Evolutionary conservation across 1,140 invertebrate genomes (phyloP), one percentile per base, ranked within the genome.

Genomic region (Oscheius sp.): DNA sequence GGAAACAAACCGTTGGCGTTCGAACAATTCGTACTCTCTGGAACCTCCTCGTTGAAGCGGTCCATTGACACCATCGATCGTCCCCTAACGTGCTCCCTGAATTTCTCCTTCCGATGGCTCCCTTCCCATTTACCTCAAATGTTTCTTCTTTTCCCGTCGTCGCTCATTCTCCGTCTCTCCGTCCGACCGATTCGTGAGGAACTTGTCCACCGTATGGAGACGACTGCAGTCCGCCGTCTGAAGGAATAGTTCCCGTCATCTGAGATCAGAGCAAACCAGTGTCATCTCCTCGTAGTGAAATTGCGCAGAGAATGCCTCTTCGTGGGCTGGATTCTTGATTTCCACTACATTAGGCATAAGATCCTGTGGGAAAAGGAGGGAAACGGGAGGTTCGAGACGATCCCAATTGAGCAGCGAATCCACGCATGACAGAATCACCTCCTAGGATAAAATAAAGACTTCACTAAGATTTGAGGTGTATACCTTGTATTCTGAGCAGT

Each of bases 161-260:
- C 49, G 15, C 49, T 55, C 49, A 7, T 15, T 55, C 49, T 55
- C 49, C 4, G 49, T 55, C 49, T 55, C 49, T 23, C 49, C 49
- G 49, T 55, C 49, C 15, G 49, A 55, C 28, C 49, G 15, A 23
- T 55, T 55, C 7, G 49, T 26, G 15, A 55, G 49, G 28, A 20
- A 55, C 49, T 55, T 55, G 49, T 55, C 49, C 23, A 26, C 49
- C 7, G 49, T 26, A 15, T 55, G 15, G 7, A 55, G 49, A n/a
- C n/a, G n/a, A n/a, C n/a, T n/a, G n/a, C n/a, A n/a, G n/a, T 55
- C 49, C 49, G 15, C 49, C 49, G 49, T 55, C 23, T 55, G 49
- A 23, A 55, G 15, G 23, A 7, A 13, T 26, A 20, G 15, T 23
- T 55, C 49, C 23, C 7, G 23, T n/a, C n/a, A n/a, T n/a, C n/a